Conservation (phyloP, 1,140 invertebrate species). For the Globodera rostochiensis region DNA sequence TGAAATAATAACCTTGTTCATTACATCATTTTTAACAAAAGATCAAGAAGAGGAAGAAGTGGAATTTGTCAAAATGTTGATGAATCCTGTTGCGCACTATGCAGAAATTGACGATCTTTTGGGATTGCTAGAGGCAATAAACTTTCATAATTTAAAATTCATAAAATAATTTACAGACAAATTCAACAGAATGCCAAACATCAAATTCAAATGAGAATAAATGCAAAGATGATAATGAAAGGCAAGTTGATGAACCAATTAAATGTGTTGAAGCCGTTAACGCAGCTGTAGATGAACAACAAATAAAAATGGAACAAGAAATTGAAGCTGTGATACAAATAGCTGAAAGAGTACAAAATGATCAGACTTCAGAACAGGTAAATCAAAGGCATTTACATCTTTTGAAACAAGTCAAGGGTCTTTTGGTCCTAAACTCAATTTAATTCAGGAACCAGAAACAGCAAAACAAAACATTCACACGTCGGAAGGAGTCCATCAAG, state of each 20-base stretch:
- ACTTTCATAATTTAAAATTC: too few relatives aligned
- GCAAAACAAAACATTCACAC: too few relatives aligned
- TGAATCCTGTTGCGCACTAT: background rate
- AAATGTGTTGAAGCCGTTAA: background rate
- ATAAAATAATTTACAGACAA: background rate
- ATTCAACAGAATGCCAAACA: background rate
- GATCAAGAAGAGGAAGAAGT: conserved; percentile 17
- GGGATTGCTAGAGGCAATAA: too few relatives aligned
- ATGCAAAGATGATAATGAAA: background rate
- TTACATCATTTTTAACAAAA: background rate
- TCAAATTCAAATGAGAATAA: background rate
- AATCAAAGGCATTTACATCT: background rate
- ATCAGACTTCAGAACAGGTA: background rate
- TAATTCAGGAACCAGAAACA: too few relatives aligned
- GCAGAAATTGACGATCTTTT: too few relatives aligned
- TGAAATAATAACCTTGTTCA: background rate
- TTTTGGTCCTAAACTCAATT: too few relatives aligned
- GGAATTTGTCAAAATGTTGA: conserved; percentile 24
- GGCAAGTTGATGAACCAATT: background rate
- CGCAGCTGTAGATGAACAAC: background rate
- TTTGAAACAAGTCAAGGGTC: too few relatives aligned
- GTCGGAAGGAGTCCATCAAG: too few relatives aligned
- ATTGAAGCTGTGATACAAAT: conserved; percentile 2
- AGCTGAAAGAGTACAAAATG: background rate
- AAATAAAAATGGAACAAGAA: conserved; percentile 5